Evolutionary conservation across 2,113 vertebrate species (phyloP).

Genomic region (Axis porcinus): DNA sequence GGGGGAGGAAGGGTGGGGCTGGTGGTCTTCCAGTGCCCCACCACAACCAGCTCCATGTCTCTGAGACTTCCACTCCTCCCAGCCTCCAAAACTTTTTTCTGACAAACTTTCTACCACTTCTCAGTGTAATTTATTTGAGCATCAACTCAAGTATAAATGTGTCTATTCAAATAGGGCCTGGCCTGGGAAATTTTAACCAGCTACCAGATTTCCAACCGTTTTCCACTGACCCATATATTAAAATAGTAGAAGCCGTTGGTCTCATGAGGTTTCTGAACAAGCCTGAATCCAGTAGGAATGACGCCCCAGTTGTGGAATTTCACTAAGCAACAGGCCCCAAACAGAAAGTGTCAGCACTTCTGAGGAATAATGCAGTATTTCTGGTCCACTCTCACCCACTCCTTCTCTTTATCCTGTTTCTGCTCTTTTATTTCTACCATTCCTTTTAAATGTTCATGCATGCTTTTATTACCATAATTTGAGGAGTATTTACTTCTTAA

Average conservation of each 20-base stretch:
- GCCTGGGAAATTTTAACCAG: background rate
- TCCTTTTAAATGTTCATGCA: background rate
- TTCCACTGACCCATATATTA: slow-evolving; percentile 68
- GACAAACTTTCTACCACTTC: background rate
- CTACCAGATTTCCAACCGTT: slow-evolving; percentile 40
- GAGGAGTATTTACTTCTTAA: background rate
- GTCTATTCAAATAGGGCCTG: slow-evolving; percentile 16
- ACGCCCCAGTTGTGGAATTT: slow-evolving; percentile 54
- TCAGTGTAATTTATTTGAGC: background rate
- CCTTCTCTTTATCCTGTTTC: background rate
- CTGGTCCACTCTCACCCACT: background rate
- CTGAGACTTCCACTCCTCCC: background rate
- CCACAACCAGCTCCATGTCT: background rate
- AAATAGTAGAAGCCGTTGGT: slow-evolving; percentile 36
- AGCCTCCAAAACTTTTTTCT: background rate
- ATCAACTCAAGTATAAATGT: slow-evolving; percentile 1
- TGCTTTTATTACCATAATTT: background rate
- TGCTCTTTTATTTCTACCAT: background rate
- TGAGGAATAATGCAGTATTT: background rate
- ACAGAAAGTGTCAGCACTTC: slow-evolving; percentile 57
- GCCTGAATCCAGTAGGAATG: background rate
- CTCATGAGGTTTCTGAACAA: slow-evolving; percentile 13
- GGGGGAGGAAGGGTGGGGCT: fast-evolving
- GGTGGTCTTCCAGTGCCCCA: background rate
- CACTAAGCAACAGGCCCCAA: slow-evolving; percentile 65